Percentiles rank a stretch among this genome's conserved stretches.
Conservation (phyloP, 2,888 invertebrate genomes). For the Orthosia incerta region DNA sequence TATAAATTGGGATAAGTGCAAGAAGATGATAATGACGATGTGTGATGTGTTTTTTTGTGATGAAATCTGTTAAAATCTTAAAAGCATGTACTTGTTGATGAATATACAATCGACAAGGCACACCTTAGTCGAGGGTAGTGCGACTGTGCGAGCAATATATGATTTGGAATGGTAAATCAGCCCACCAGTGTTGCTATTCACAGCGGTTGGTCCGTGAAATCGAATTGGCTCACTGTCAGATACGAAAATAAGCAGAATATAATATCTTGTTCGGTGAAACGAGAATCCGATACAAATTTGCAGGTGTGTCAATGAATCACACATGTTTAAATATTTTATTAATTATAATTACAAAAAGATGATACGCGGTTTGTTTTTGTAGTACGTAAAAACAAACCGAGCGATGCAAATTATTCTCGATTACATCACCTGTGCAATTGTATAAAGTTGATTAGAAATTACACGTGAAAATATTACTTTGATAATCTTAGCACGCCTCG, state of each 20-base stretch:
- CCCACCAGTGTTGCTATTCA: conserved; percentile 78
- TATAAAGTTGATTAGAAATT: conserved; percentile 24
- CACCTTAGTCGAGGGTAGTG: conserved; percentile 42
- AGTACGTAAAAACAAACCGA: conserved; percentile 12
- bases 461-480: conserved; percentile 32
- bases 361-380: conserved; percentile 6
- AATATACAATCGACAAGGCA: conserved; percentile 20
- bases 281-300: conserved; percentile 72
- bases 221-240: conserved; percentile 89
- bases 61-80: background rate
- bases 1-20: background rate
- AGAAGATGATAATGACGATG: background rate
- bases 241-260: conserved; percentile 86
- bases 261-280: conserved; percentile 77
- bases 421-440: conserved; percentile 37
- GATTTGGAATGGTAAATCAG: conserved; percentile 74
- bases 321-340: conserved; percentile 49
- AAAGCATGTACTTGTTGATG: background rate
- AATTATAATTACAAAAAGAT: conserved; percentile 51
- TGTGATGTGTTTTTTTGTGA: background rate
- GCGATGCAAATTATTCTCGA: conserved; percentile 23
- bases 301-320: conserved; percentile 77
- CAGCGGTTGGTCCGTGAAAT: conserved; percentile 85
- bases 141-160: conserved; percentile 67
- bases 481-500: conserved; percentile 38